Evolutionary conservation across 2,888 invertebrate species (phyloP).

Genomic region (Punctoribates punctum): DNA sequence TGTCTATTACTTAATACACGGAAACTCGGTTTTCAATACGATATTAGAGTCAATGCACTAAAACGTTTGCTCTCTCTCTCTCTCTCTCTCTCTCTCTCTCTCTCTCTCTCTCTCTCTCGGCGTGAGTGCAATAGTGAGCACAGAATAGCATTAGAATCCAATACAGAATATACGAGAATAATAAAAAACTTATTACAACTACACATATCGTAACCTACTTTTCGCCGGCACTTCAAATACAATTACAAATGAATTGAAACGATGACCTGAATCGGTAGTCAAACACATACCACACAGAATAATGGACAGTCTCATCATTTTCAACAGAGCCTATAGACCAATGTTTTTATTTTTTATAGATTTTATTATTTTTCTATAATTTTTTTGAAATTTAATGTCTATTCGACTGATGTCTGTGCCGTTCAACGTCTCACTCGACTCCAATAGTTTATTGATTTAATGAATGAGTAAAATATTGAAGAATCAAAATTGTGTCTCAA

Average conservation of each 20-base stretch:
- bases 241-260: conserved; percentile 20
- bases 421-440: no score
- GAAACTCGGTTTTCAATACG: not conserved
- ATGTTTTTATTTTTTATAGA: conserved; percentile 14
- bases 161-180: not conserved
- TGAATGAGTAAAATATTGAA: no score
- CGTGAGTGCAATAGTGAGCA: not conserved
- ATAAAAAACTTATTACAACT: not conserved
- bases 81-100: not conserved
- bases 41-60: not conserved
- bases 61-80: not conserved
- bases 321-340: not conserved
- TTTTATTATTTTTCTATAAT: not conserved
- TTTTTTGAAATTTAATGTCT: no score
- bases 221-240: not conserved
- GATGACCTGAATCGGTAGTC: conserved; percentile 20
- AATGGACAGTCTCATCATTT: not conserved
- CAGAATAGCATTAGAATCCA: not conserved
- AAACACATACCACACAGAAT: not conserved
- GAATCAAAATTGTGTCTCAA: no score
- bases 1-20: no score
- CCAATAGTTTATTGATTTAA: no score
- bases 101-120: no score
- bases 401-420: no score
- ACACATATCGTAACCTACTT: conserved; percentile 26